Evolutionary conservation across 2,113 vertebrate species (phyloP).

Genomic region (Ramphastos sulfuratus): DNA sequence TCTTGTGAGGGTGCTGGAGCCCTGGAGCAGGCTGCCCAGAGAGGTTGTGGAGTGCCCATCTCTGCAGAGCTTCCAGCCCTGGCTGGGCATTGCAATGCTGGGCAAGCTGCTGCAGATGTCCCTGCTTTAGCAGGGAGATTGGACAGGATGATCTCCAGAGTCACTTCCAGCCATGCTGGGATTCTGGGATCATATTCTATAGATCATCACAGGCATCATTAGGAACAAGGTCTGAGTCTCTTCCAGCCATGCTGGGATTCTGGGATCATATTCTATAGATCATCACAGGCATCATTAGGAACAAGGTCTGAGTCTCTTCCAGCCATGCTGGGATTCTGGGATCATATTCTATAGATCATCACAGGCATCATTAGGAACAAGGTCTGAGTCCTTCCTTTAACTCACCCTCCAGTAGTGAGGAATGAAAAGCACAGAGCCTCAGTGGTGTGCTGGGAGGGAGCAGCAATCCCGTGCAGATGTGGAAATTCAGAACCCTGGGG

Average conservation of each 20-base stretch:
- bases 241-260: no score
- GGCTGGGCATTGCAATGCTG: no score
- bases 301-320: neutral
- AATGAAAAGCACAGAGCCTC: neutral
- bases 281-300: accelerated
- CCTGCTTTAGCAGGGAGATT: no score
- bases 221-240: neutral
- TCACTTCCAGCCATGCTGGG: no score
- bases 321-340: no score
- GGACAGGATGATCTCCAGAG: no score
- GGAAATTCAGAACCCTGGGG: neutral
- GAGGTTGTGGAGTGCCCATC: no score
- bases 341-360: neutral
- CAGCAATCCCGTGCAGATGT: neutral
- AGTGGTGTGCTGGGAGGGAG: accelerated
- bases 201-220: accelerated
- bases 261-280: neutral
- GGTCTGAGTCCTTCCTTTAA: neutral
- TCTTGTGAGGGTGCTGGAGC: no score
- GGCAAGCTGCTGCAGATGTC: no score
- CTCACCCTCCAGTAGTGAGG: neutral
- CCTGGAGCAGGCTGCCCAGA: no score
- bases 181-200: no score
- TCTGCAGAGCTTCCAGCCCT: no score
- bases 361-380: accelerated